Base-by-base conservation (phyloP, 37 sponge, comb jelly and placozoan species). In the Oopsacas minuta region DNA sequence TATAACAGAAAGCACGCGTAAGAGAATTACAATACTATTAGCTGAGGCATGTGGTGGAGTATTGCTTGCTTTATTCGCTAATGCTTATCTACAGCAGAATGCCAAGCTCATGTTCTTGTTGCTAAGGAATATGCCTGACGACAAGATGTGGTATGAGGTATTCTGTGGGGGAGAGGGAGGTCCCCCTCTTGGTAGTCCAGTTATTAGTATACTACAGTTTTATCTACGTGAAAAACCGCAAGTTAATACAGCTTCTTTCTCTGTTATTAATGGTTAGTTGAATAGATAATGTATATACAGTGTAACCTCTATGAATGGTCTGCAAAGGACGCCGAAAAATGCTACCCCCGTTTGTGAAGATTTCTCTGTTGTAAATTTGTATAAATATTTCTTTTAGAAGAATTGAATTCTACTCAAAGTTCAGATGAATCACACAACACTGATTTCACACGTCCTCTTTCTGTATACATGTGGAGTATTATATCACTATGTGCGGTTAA, bases 151-250 rank as follows among this genome's bases (percentile, higher is more conserved):
- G 96, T 87, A 86, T 52, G 37, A 81, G 22, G 84, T 87, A 23
- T 91, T 94, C 52, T 94, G 96, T 23, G 96, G 96, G 5, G 94
- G 92, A 8, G 88, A 37, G 36, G 36, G 87, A 8, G 35, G 38
- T 28, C 53, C 53, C 51, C 51, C 51, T 22, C 12, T 46, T 46
- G 51, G 51, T 22, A 22, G 51, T 17, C 51, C 51, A 22, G 51
- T 17, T 17, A 46, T 46, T 17, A 22, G 17, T 46, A 46, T 46
- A 46, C 17, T 46, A 46, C 17, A 46, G 17, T 46, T 46, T 17
- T 46, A 46, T 46, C 51, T 46, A 12, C 51, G 51, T 17, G 51
- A 46, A 46, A 22, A 46, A 22, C 17, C 51, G 17, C 51, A 46
- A 12, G 51, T 17, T 22, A 46, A 22, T 17, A 46, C 51, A 17